Evolutionary conservation across 2,113 vertebrate genomes (phyloP).

Genomic region (Recurvirostra avosetta): DNA sequence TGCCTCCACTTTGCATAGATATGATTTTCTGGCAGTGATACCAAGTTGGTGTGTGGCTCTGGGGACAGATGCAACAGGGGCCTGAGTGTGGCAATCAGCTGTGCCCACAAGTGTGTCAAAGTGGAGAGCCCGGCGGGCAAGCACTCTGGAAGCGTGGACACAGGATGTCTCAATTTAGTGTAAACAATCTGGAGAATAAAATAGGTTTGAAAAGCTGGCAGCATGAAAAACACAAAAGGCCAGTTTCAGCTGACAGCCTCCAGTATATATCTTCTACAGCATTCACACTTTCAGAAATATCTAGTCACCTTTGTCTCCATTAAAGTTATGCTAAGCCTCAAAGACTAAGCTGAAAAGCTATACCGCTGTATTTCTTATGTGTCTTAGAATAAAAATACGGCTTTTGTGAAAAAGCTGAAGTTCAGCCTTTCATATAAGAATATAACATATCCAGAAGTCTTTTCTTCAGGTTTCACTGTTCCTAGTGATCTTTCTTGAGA

Average conservation of each 20-base stretch:
- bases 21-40: background rate
- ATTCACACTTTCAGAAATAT: background rate
- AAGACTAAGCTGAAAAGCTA: background rate
- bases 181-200: background rate
- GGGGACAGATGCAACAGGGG: background rate
- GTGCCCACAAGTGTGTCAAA: slow-evolving; percentile 28
- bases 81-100: slow-evolving; percentile 2
- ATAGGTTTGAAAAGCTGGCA: background rate
- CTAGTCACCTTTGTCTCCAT: background rate
- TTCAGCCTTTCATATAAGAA: background rate
- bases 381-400: background rate
- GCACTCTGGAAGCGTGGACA: background rate
- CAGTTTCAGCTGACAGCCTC: background rate
- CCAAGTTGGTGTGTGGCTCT: background rate
- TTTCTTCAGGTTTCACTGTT: background rate
- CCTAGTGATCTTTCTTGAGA: background rate
- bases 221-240: background rate
- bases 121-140: background rate
- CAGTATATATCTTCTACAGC: background rate
- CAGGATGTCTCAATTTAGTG: background rate
- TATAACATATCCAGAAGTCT: background rate
- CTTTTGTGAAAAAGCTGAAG: background rate
- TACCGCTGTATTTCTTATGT: background rate
- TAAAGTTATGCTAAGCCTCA: background rate
- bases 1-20: background rate